phyloP scores from a whole-genome alignment of 2,888 invertebrate species.

The Eledone cirrhosa region DNA sequence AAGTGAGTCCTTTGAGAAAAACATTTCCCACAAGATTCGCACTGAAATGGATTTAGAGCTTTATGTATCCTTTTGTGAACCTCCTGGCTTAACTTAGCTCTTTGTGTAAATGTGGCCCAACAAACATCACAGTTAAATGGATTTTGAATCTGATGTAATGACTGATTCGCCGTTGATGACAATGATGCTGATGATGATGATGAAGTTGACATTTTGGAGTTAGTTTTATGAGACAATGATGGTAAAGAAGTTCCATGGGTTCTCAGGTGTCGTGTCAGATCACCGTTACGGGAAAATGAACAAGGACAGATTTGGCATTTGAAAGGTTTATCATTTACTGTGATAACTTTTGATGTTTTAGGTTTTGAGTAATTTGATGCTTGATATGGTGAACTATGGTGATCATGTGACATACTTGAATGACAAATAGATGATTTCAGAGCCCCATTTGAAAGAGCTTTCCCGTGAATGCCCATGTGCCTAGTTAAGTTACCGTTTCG shows the following conservation, averaged over 20 bases:
- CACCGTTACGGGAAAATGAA: slow-evolving; percentile 15
- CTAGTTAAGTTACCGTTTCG: slow-evolving; percentile 17
- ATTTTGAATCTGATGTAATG: neutral
- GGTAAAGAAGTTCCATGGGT: slow-evolving; percentile 20
- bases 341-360: neutral
- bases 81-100: neutral
- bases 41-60: slow-evolving; percentile 4
- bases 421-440: neutral
- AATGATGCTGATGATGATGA: neutral
- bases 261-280: slow-evolving; percentile 19
- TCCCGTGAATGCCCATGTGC: slow-evolving; percentile 3
- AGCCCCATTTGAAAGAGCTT: neutral
- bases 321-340: neutral
- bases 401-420: neutral
- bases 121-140: slow-evolving; percentile 22
- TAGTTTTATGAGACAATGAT: neutral
- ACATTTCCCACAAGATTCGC: slow-evolving; percentile 17
- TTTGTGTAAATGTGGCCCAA: slow-evolving; percentile 15
- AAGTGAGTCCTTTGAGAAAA: slow-evolving; percentile 12
- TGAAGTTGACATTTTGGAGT: no score
- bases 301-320: slow-evolving; percentile 14
- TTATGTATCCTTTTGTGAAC: slow-evolving; percentile 16
- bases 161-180: neutral
- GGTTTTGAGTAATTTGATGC: neutral
- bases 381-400: no score